These are phyloP conservation scores for Penaeus japonicus DNA, from an alignment of 1,140 invertebrate genomes.

Conservation along the genomic window DNA sequence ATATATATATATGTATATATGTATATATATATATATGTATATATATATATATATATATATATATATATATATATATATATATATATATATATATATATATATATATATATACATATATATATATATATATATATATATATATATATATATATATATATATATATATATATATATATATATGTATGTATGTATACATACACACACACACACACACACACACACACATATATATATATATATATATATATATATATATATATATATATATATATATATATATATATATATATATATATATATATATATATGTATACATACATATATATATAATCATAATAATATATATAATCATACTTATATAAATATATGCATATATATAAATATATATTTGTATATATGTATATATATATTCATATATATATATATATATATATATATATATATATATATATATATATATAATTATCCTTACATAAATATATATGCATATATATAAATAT, in stretches of 20 bases:
- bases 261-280: slow-evolving; percentile 4
- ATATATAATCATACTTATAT: not conserved
- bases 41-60: slow-evolving; percentile 13
- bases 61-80: slow-evolving; percentile 1
- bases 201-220: not conserved
- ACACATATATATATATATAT: not conserved
- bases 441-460: not conserved
- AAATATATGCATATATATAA: not conserved
- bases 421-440: not conserved
- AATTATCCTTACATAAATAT: not conserved
- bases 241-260: not conserved
- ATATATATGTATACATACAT: not conserved
- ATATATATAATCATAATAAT: not conserved
- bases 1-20: slow-evolving; percentile 8
- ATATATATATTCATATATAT: not conserved
- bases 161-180: not conserved
- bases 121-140: slow-evolving; percentile 13
- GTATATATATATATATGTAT: not conserved
- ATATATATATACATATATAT: slow-evolving; percentile 1
- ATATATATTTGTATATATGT: not conserved
- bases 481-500: not conserved
- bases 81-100: slow-evolving; percentile 1
- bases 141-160: slow-evolving; percentile 13
- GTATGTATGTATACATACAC: not conserved
- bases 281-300: slow-evolving; percentile 13